Evolutionary conservation across 2,888 invertebrate species (phyloP).

Genomic region (Parapristionchus giblindavisi): DNA sequence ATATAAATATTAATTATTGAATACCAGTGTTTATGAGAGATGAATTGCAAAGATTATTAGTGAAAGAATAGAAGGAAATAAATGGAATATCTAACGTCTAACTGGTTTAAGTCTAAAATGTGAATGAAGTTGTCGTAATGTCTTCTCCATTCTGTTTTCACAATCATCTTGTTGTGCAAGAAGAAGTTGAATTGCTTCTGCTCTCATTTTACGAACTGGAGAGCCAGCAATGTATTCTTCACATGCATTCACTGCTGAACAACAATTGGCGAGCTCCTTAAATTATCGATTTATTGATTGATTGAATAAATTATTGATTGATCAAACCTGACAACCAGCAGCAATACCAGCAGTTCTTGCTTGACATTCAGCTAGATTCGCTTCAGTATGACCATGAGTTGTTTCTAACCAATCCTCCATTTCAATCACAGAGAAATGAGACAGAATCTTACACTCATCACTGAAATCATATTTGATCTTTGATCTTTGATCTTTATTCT

Average conservation of each 20-base stretch:
- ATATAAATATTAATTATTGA: conserved; percentile 16
- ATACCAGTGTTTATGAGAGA: background rate
- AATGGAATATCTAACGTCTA: conserved; percentile 18
- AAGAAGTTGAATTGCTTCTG: conserved; percentile 33
- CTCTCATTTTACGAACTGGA: conserved; percentile 36
- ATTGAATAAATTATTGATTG: background rate
- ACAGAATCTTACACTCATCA: conserved; percentile 34
- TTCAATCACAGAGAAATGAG: conserved; percentile 35
- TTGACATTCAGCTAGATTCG: conserved; percentile 34
- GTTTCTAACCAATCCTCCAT: conserved; percentile 36
- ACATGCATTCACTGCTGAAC: conserved; percentile 32
- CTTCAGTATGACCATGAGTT: conserved; percentile 35
- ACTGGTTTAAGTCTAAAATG: conserved; percentile 33
- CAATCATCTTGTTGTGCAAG: conserved; percentile 36
- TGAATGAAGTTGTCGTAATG: conserved; percentile 22
- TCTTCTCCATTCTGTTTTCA: conserved; percentile 35
- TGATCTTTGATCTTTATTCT: background rate
- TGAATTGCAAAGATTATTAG: too few relatives aligned
- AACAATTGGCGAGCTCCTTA: conserved; percentile 34
- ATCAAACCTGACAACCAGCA: conserved; percentile 27
- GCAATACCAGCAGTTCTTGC: conserved; percentile 37
- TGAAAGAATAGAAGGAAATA: too few relatives aligned
- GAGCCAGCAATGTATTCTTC: conserved; percentile 33
- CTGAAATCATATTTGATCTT: background rate
- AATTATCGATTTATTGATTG: background rate